Conservation (phyloP, 2,797 vertebrate species). For the Takifugu ocellatus region DNA sequence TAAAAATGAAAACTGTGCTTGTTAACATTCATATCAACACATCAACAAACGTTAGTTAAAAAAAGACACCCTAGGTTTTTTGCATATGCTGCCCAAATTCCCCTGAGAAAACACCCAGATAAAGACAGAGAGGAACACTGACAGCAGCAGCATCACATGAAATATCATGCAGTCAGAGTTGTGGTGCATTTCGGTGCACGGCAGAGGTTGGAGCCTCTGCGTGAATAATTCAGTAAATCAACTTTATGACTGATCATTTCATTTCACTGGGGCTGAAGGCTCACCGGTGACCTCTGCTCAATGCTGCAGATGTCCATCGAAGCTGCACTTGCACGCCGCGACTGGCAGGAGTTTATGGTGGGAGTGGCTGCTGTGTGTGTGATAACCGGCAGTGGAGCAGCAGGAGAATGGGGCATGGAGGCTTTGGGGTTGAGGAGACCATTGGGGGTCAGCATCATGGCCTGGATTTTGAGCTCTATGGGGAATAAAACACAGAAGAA, state of each 20-base stretch:
- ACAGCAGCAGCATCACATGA: conserved; percentile 11
- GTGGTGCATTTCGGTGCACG: conserved; percentile 13
- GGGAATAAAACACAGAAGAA: background rate
- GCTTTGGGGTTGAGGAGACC: conserved; percentile 88
- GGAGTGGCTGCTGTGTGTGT: conserved; percentile 92
- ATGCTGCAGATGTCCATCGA: conserved; percentile 78
- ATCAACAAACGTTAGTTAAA: conserved; percentile 4
- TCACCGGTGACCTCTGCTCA: conserved; percentile 89
- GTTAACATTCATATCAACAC: no score
- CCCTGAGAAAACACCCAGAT: no score
- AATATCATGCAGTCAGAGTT: conserved; percentile 11
- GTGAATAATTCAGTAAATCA: conserved; percentile 8
- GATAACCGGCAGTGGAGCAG: conserved; percentile 82
- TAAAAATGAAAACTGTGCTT: no score
- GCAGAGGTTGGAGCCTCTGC: conserved; percentile 19
- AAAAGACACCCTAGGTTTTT: no score
- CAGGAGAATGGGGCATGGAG: conserved; percentile 75
- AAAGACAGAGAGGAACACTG: conserved; percentile 1
- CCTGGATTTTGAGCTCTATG: conserved; percentile 89
- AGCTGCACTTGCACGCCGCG: conserved; percentile 79
- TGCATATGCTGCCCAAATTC: no score
- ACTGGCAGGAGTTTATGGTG: conserved; percentile 84
- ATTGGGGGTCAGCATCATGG: conserved; percentile 87
- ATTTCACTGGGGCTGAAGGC: conserved; percentile 35
- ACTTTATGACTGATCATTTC: background rate